A percentile compares a stretch with the other conserved stretches of the same genome.
phyloP scores from a whole-genome alignment of 1,140 invertebrate species.

The Lethrus apterus region DNA sequence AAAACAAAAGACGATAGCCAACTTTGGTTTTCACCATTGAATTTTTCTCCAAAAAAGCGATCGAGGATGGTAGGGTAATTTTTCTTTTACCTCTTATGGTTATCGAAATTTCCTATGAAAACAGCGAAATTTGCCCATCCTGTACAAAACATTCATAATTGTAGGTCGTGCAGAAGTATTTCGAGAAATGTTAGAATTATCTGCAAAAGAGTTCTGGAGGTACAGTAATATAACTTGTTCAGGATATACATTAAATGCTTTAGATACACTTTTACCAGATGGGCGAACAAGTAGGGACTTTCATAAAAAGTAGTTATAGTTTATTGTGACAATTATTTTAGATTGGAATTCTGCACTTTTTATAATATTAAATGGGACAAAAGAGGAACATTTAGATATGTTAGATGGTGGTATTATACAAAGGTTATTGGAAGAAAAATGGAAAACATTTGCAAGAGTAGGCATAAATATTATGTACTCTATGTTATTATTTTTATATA shows the following conservation, averaged over 20 bases:
- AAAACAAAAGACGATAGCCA: no score
- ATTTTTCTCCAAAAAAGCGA: no score
- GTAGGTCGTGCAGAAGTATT: slow-evolving; percentile 88
- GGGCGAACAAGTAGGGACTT: slow-evolving; percentile 82
- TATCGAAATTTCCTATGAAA: no score
- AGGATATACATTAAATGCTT: slow-evolving; percentile 89
- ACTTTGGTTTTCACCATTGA: no score
- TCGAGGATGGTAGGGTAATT: no score
- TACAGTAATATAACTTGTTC: slow-evolving; percentile 99
- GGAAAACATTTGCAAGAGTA: slow-evolving; percentile 97
- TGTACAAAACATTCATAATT: background rate
- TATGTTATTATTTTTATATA: background rate
- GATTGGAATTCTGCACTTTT: slow-evolving; percentile 98
- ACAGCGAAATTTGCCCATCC: no score
- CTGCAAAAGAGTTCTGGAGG: slow-evolving; percentile 93
- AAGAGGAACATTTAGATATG: slow-evolving; percentile 98
- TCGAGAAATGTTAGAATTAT: slow-evolving; percentile 95
- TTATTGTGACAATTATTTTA: no score
- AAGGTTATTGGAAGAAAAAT: slow-evolving; percentile 94
- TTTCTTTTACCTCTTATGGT: no score
- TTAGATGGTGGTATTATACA: slow-evolving; percentile 97
- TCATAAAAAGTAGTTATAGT: no score
- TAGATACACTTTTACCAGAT: slow-evolving; percentile 91
- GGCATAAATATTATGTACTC: slow-evolving; percentile 23
- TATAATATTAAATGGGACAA: slow-evolving; percentile 94